These are phyloP conservation scores for Phrynocephalus forsythii DNA, from an alignment of 2,797 vertebrate species.

Conservation along the genomic window DNA sequence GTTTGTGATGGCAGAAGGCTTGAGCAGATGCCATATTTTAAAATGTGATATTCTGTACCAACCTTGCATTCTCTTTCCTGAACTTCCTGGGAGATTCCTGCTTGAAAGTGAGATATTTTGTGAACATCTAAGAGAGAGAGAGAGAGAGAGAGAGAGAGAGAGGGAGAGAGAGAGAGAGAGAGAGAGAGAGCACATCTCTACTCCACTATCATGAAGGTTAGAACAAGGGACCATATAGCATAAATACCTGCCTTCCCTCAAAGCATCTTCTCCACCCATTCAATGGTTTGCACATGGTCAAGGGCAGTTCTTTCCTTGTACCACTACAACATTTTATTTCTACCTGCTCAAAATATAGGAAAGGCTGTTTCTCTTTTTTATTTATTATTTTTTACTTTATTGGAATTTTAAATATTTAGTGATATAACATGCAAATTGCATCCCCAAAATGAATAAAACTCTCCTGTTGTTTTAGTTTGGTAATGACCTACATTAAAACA, in stretches of 20 bases:
- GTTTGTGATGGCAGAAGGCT: background rate
- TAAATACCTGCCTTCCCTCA: background rate
- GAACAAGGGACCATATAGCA: background rate
- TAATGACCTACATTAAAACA: conserved; percentile 6
- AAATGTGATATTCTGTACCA: background rate
- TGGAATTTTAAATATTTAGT: background rate
- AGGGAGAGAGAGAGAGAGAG: too few species aligned
- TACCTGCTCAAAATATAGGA: background rate
- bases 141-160: background rate
- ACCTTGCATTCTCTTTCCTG: background rate
- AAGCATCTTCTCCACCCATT: background rate
- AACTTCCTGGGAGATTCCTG: background rate
- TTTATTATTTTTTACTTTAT: conserved; percentile 15
- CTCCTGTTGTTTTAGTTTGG: background rate
- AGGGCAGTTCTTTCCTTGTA: background rate
- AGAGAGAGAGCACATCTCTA: too few species aligned
- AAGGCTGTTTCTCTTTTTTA: conserved; percentile 22
- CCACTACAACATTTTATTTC: background rate
- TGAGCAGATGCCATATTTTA: background rate
- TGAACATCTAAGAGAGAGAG: background rate
- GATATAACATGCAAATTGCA: conserved; percentile 5
- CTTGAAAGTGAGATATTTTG: background rate
- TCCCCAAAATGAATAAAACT: background rate
- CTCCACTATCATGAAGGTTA: too few species aligned
- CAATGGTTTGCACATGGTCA: background rate